Percentiles rank a stretch among this genome's conserved stretches.
Conservation (phyloP, 2,888 invertebrate species). For the Tuberolachnus salignus region DNA sequence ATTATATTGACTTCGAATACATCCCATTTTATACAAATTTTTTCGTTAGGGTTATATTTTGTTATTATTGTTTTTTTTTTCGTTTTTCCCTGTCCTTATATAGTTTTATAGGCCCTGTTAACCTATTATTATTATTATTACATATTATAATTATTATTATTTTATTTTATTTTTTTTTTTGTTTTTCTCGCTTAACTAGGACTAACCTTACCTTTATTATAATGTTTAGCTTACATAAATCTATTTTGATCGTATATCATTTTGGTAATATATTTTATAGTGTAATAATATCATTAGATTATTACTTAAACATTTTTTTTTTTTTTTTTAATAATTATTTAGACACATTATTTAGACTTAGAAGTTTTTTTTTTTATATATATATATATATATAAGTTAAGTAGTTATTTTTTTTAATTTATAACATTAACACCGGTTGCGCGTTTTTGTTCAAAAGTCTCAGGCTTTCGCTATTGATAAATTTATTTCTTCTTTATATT, state of each 20-base stretch:
- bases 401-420: slow-evolving; percentile 48
- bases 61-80: slow-evolving; percentile 46
- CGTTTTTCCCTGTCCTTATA: slow-evolving; percentile 29
- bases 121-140: slow-evolving; percentile 45
- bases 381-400: slow-evolving; percentile 47
- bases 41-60: slow-evolving; percentile 19
- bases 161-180: slow-evolving; percentile 18
- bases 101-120: slow-evolving; percentile 56
- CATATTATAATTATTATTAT: slow-evolving; percentile 16
- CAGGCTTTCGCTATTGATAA: slow-evolving; percentile 56
- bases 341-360: slow-evolving; percentile 43
- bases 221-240: slow-evolving; percentile 29
- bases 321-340: slow-evolving; percentile 13
- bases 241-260: slow-evolving; percentile 26
- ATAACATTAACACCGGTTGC: slow-evolving; percentile 53
- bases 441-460: slow-evolving; percentile 53
- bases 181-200: slow-evolving; percentile 38
- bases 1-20: slow-evolving; percentile 24
- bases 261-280: slow-evolving; percentile 6
- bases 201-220: no score
- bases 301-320: slow-evolving; percentile 27
- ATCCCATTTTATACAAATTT: slow-evolving; percentile 33
- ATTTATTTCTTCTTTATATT: slow-evolving; percentile 55
- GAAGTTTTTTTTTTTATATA: no score
- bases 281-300: slow-evolving; percentile 13